Conservation (phyloP, 2,888 invertebrate species). For the Lordiphosa fenestrarum region DNA sequence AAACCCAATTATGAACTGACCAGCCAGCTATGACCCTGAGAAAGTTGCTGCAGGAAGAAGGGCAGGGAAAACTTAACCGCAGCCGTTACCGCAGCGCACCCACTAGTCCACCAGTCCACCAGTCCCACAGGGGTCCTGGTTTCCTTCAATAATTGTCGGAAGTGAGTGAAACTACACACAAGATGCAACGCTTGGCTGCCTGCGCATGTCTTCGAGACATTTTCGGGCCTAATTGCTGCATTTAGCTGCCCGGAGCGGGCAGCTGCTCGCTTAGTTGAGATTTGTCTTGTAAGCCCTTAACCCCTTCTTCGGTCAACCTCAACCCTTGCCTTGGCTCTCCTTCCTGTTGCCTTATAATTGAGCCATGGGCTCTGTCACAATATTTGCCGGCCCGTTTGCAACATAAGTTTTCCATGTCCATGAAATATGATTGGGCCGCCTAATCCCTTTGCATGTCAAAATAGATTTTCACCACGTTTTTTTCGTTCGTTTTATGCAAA, state of each 20-base stretch:
- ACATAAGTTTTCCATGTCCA: slow-evolving; percentile 22
- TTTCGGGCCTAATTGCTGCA: slow-evolving; percentile 62
- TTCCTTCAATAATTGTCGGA: slow-evolving; percentile 45
- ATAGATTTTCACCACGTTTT: slow-evolving; percentile 34
- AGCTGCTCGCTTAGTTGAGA: slow-evolving; percentile 40
- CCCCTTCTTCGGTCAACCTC: slow-evolving; percentile 34
- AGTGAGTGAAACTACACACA: slow-evolving; percentile 52
- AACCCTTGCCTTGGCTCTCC: slow-evolving; percentile 19
- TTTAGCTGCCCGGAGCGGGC: slow-evolving; percentile 43
- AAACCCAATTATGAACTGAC: slow-evolving; percentile 30
- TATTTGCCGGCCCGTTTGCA: slow-evolving; percentile 34
- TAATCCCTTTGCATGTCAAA: slow-evolving; percentile 65
- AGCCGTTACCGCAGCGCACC: slow-evolving; percentile 62
- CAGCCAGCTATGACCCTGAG: slow-evolving; percentile 70
- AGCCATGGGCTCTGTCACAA: slow-evolving; percentile 54
- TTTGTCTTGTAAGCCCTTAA: slow-evolving; percentile 35
- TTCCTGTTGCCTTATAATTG: slow-evolving; percentile 31
- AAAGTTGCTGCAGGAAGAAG: slow-evolving; percentile 31
- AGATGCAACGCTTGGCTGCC: slow-evolving; percentile 52
- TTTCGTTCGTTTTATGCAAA: slow-evolving; percentile 61
- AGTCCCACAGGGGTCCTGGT: too few relatives aligned
- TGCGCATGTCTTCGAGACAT: slow-evolving; percentile 2
- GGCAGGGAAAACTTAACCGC: slow-evolving; percentile 43
- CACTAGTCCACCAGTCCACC: slow-evolving; percentile 17
- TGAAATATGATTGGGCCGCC: slow-evolving; percentile 50